phyloP scores from a whole-genome alignment of 2,888 invertebrate genomes.

The Crematogaster levior region DNA sequence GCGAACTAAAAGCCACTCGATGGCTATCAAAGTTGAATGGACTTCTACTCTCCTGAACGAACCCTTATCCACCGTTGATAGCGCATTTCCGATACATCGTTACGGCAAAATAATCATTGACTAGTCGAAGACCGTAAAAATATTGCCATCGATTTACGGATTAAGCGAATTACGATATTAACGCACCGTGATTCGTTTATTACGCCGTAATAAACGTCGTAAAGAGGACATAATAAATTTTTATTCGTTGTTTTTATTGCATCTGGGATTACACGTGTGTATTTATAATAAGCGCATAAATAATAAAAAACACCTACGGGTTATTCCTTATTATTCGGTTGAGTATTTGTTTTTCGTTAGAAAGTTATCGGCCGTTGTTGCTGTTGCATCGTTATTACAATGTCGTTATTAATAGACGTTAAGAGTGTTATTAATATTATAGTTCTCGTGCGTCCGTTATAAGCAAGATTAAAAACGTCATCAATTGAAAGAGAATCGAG shows the following conservation, averaged over 20 bases:
- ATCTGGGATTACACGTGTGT: background rate
- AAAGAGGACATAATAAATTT: conserved; percentile 3
- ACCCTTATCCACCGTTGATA: conserved; percentile 20
- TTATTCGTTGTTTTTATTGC: conserved; percentile 12
- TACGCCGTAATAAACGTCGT: conserved; percentile 3
- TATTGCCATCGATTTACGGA: conserved; percentile 9
- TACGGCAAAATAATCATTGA: conserved; percentile 25
- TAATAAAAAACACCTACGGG: background rate
- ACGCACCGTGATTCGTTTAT: conserved; percentile 13
- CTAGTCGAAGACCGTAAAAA: conserved; percentile 16
- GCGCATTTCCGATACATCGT: conserved; percentile 31
- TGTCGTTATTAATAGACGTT: conserved; percentile 30
- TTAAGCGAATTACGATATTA: conserved; percentile 25
- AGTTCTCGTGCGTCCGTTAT: conserved; percentile 20
- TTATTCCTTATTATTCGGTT: conserved; percentile 31
- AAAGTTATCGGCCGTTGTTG: conserved; percentile 22
- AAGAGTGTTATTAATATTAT: conserved; percentile 40
- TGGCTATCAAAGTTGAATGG: conserved; percentile 24
- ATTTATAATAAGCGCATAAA: background rate
- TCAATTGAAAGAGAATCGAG: conserved; percentile 10
- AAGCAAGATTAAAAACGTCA: conserved; percentile 36
- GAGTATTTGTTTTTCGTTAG: conserved; percentile 42
- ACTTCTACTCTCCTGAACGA: conserved; percentile 1
- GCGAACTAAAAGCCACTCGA: conserved; percentile 35
- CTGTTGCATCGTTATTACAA: conserved; percentile 3